Conservation (phyloP, 2,113 vertebrate species). For the Lepidothrix coronata region DNA sequence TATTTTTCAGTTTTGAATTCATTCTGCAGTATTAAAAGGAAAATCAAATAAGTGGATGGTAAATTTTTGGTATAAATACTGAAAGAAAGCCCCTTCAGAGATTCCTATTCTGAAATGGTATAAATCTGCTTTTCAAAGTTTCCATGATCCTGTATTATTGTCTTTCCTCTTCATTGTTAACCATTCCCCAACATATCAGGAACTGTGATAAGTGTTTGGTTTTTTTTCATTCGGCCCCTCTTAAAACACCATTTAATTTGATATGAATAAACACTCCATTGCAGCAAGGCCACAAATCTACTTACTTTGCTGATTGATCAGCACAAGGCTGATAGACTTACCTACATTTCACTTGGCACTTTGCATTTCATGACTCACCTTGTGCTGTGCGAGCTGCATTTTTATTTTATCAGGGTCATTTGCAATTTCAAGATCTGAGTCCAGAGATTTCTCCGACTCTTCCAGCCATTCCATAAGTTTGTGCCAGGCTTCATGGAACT, state of each 20-base stretch:
- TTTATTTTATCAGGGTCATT: constrained; percentile 98
- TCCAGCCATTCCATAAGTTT: constrained; percentile 98
- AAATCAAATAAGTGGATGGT: not conserved
- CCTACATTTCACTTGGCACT: not conserved
- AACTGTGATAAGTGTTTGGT: not conserved
- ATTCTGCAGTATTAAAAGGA: not conserved
- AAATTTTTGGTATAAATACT: not conserved
- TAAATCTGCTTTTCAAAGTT: not conserved
- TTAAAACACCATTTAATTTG: not conserved
- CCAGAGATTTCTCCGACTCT: constrained; percentile 90
- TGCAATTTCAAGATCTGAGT: constrained; percentile 95
- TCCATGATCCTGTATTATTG: not conserved
- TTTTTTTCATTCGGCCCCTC: not conserved
- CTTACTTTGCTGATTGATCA: not conserved
- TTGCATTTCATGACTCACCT: constrained; percentile 77
- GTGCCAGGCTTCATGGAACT: constrained; percentile 96
- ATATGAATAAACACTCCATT: not conserved
- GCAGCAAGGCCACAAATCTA: not conserved
- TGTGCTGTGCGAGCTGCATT: constrained; percentile 89
- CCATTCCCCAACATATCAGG: not conserved
- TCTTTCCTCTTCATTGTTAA: not conserved
- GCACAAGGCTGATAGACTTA: not conserved
- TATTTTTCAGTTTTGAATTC: not conserved
- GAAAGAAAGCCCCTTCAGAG: not conserved
- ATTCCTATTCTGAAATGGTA: not conserved